Percentiles rank a stretch among this genome's conserved stretches.
These are phyloP conservation scores for Vanessa cardui DNA, from an alignment of 2,888 invertebrate species.

Conservation along the genomic window DNA sequence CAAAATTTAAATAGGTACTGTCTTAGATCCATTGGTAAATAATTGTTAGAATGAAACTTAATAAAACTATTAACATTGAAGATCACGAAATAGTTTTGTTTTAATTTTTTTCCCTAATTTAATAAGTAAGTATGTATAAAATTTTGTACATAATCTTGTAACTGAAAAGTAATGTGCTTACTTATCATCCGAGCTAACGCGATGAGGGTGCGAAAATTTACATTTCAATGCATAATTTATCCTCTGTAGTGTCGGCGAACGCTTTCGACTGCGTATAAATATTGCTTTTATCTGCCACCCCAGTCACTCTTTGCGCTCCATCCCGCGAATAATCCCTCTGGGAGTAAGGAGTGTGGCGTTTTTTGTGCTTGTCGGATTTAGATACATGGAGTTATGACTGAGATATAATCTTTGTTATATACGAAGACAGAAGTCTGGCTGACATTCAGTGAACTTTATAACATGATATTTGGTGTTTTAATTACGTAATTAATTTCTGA, in stretches of 20 bases:
- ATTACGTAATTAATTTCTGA: too few relatives aligned
- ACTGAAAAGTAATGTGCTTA: conserved; percentile 30
- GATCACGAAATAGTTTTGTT: too few relatives aligned
- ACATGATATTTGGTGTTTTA: too few relatives aligned
- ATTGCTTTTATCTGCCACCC: conserved; percentile 71
- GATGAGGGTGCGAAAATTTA: conserved; percentile 58
- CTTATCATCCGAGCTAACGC: conserved; percentile 33
- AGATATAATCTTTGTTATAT: conserved; percentile 14
- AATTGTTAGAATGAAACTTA: too few relatives aligned
- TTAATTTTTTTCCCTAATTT: too few relatives aligned
- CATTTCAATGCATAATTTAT: conserved; percentile 81
- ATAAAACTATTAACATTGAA: too few relatives aligned
- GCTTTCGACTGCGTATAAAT: conserved; percentile 59
- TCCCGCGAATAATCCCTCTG: conserved; percentile 72
- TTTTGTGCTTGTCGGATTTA: conserved; percentile 50
- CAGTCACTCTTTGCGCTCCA: conserved; percentile 70
- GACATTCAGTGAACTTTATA: background rate
- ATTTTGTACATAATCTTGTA: background rate
- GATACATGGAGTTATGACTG: conserved; percentile 13
- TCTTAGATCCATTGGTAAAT: too few relatives aligned
- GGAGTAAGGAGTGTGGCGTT: conserved; percentile 53
- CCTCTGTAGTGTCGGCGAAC: conserved; percentile 56
- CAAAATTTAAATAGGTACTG: too few relatives aligned
- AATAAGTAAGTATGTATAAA: too few relatives aligned
- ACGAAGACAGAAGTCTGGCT: background rate